Evolutionary conservation across 2,888 invertebrate species (phyloP), one percentile per base, ranked within the genome.

Genomic region (Conus canariensis): DNA sequence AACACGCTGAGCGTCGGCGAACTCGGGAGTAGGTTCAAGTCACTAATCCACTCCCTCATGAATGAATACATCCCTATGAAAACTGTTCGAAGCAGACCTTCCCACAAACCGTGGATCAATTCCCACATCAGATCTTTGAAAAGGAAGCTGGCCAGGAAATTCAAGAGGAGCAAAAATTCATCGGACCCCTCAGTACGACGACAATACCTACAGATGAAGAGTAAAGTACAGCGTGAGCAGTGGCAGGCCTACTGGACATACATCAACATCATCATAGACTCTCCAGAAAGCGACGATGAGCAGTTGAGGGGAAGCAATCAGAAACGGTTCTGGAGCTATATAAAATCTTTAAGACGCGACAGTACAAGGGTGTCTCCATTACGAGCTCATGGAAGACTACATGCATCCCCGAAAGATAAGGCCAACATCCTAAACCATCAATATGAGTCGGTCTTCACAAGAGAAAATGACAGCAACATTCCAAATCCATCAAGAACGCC

Each of bases 181-280:
- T 74, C n/a, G 19, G 70, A 74, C 70, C 70, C 70, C 70, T 74
- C 70, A 74, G 70, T 74, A 74, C 14, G 70, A 74, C 70, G n/a
- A 74, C 70, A 74, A 74, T 74, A 74, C n/a, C 70, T 74, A 74
- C 70, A 74, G 70, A 74, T 74, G 70, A 74, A 19, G 70, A 74
- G 70, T n/a, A 74, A 74, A 74, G 70, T 74, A 74, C 70, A 74
- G 70, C 70, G 70, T 10, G 70, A 74, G 12, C 70, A 74, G n/a
- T 0, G 70, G 70, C 70, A 22, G 8, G 70, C 70, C 70, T 14
- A 74, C 22, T 74, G 70, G 70, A 74, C 70, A 19, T 74, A 3
- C 22, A 19, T 74, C 70, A 74, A 74, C 70, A 74, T 1, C 19
- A n/a, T 70, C 22, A 74, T 74, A 8, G 70, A 74, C 22, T n/a